phyloP scores from a whole-genome alignment of 2,797 vertebrate genomes.

The Neosalanx taihuensis region DNA sequence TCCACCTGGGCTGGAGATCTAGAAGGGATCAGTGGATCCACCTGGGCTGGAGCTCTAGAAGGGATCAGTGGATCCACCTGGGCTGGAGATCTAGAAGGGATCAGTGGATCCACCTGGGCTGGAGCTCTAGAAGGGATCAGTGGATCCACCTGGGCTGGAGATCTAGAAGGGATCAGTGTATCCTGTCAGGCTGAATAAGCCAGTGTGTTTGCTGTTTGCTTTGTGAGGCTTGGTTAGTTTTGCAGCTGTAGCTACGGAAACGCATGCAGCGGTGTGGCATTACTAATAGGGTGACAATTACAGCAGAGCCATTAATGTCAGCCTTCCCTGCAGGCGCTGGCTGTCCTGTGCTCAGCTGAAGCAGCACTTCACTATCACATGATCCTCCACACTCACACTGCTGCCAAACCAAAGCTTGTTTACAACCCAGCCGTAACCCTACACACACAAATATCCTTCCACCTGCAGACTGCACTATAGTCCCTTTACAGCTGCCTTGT shows the following conservation, averaged over 20 bases:
- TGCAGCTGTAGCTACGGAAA: slow-evolving; percentile 71
- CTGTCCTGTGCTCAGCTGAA: slow-evolving; percentile 70
- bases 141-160: too few relatives aligned
- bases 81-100: too few relatives aligned
- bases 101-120: too few relatives aligned
- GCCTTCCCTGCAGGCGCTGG: slow-evolving; percentile 57
- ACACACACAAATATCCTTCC: slow-evolving; percentile 48
- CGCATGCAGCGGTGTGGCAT: slow-evolving; percentile 70
- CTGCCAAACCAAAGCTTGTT: slow-evolving; percentile 64
- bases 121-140: too few relatives aligned
- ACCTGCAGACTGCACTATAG: slow-evolving; percentile 30
- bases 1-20: too few relatives aligned
- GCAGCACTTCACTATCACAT: slow-evolving; percentile 66
- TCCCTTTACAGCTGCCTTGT: not conserved
- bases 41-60: slow-evolving; percentile 69
- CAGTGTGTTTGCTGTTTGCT: slow-evolving; percentile 73
- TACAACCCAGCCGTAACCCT: slow-evolving; percentile 61
- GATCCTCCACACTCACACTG: slow-evolving; percentile 62
- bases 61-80: slow-evolving; percentile 28
- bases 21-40: slow-evolving; percentile 30
- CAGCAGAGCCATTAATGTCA: slow-evolving; percentile 71
- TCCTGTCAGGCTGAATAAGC: slow-evolving; percentile 65
- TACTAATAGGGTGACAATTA: slow-evolving; percentile 80
- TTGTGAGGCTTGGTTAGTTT: slow-evolving; percentile 65
- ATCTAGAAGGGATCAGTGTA: too few relatives aligned